Percentiles rank a stretch among this genome's conserved stretches.
These are phyloP conservation scores for Benthosema pterotum DNA, from an alignment of 2,797 vertebrate genomes.

Conservation along the genomic window DNA sequence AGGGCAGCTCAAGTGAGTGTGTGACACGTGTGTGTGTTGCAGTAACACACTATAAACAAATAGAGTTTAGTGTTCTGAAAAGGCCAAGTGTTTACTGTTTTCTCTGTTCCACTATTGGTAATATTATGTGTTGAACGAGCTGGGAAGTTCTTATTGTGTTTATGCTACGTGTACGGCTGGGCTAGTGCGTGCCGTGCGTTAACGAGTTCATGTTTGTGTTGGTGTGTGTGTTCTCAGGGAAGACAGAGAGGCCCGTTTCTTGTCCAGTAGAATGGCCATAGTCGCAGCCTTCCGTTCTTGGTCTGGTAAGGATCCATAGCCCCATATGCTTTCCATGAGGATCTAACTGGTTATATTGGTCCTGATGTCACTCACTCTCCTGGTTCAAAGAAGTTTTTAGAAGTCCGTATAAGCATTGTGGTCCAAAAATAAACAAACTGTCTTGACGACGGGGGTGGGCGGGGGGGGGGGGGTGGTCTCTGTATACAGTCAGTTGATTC, in stretches of 20 bases:
- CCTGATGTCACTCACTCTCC: too few relatives aligned
- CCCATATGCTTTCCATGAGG: constrained; percentile 1
- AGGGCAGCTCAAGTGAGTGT: constrained; percentile 96
- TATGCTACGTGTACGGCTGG: constrained; percentile 31
- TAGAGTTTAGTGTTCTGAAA: constrained; percentile 45
- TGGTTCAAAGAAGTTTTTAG: too few relatives aligned
- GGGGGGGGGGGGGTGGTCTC: too few relatives aligned
- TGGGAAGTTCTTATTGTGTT: constrained; percentile 40
- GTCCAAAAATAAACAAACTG: too few relatives aligned
- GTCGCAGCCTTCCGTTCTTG: constrained; percentile 97
- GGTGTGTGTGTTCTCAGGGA: constrained; percentile 80
- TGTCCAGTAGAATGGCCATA: constrained; percentile 98
- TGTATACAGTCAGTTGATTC: too few relatives aligned
- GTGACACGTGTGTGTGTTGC: constrained; percentile 24
- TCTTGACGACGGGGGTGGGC: too few relatives aligned
- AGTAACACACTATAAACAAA: constrained; percentile 41
- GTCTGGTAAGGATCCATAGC: constrained; percentile 86
- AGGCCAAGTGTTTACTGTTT: constrained; percentile 51
- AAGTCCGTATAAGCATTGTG: too few relatives aligned
- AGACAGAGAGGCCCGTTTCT: constrained; percentile 94
- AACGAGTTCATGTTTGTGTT: constrained; percentile 8
- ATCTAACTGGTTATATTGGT: background rate
- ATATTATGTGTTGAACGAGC: constrained; percentile 29
- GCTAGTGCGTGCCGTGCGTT: constrained; percentile 4
- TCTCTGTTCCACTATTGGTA: constrained; percentile 40